Conservation (phyloP, 2,113 vertebrate species). For the Numenius arquata region DNA sequence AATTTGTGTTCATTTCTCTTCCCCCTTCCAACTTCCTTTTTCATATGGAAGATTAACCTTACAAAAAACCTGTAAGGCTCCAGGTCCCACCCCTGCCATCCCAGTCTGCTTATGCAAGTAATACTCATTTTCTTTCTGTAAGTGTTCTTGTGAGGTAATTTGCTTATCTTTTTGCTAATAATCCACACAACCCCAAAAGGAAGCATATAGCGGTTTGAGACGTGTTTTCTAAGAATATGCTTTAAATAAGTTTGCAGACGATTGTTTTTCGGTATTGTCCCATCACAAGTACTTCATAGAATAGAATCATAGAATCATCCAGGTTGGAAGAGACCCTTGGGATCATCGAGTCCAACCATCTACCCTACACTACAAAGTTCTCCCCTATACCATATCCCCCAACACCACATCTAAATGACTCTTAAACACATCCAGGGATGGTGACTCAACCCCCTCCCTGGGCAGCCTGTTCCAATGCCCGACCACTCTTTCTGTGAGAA, state of each 20-base stretch:
- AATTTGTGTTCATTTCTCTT: not conserved
- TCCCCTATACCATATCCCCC: too few species aligned
- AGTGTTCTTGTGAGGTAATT: not conserved
- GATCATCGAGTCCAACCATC: too few species aligned
- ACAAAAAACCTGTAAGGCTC: not conserved
- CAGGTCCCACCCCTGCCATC: not conserved
- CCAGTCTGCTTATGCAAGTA: not conserved
- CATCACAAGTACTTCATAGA: not conserved
- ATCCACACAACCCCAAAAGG: not conserved
- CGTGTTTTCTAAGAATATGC: not conserved
- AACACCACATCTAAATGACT: too few species aligned
- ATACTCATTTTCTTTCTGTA: not conserved
- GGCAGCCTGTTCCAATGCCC: too few species aligned
- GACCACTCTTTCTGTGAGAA: too few species aligned
- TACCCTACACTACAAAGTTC: too few species aligned
- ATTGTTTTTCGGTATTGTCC: not conserved
- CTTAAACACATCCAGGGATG: too few species aligned
- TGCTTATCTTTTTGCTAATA: not conserved
- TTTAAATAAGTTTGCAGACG: not conserved
- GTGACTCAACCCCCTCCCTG: too few species aligned
- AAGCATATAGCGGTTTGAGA: not conserved
- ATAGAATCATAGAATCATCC: too few species aligned
- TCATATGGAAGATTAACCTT: not conserved
- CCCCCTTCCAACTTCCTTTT: not conserved
- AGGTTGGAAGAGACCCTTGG: too few species aligned